Conservation (phyloP, 2,888 invertebrate genomes). For the Himalopsyche tibetana region DNA sequence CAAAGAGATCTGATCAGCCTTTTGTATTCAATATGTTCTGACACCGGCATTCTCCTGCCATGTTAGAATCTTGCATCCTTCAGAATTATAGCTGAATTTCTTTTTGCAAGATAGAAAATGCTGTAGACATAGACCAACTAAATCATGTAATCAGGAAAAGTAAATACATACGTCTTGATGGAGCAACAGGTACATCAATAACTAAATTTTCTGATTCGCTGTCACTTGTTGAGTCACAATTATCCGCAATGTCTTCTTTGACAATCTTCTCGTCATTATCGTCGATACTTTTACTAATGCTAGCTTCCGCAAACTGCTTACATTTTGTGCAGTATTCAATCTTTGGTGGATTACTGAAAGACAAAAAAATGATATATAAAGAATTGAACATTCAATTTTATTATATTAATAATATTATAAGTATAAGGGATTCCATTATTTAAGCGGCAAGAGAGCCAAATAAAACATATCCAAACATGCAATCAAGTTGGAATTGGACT, state of each 20-base stretch:
- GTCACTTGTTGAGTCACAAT: not conserved
- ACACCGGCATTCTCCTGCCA: no score
- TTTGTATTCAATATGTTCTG: no score
- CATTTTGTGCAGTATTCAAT: conserved; percentile 4
- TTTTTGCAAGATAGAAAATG: not conserved
- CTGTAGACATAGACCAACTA: no score
- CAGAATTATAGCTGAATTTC: conserved; percentile 6
- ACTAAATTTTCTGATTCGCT: conserved; percentile 8
- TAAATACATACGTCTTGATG: conserved; percentile 4
- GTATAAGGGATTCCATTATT: no score
- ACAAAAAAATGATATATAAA: not conserved
- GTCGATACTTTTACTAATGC: not conserved
- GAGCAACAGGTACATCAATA: not conserved
- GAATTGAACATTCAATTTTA: no score
- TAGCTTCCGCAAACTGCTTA: not conserved
- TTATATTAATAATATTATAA: no score
- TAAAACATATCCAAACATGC: no score
- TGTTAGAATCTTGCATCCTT: not conserved
- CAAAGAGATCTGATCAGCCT: no score
- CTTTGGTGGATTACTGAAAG: not conserved
- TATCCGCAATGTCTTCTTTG: not conserved
- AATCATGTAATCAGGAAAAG: no score
- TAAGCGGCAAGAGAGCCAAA: no score
- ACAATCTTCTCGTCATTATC: not conserved
- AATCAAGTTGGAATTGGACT: no score